Conservation (phyloP, 2,888 invertebrate species). For the Acanthosepion lycidas region DNA sequence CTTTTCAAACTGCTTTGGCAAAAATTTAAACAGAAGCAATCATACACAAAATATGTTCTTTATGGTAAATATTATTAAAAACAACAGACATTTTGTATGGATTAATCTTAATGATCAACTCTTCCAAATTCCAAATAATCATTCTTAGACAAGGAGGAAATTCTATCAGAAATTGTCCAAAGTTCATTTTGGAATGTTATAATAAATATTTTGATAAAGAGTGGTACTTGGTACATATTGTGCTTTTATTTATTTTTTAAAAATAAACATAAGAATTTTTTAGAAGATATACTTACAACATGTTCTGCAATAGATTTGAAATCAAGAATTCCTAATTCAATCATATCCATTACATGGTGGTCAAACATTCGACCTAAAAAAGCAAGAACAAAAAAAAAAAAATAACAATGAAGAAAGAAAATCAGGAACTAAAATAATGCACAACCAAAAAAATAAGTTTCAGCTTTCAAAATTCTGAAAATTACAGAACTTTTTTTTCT, state of each 20-base stretch:
- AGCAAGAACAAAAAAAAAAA: constrained; percentile 52
- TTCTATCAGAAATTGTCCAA: too few species aligned
- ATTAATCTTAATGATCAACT: too few species aligned
- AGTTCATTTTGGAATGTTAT: neutral
- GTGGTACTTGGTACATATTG: neutral
- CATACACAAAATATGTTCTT: neutral
- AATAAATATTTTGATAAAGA: neutral
- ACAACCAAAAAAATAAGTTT: too few species aligned
- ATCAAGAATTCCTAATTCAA: constrained; percentile 91
- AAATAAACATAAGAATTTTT: neutral
- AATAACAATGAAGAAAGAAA: neutral
- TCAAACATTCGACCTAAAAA: constrained; percentile 85
- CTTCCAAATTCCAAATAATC: too few species aligned
- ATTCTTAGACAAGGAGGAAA: too few species aligned
- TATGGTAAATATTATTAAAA: too few species aligned
- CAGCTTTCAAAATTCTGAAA: too few species aligned
- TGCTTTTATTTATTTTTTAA: too few species aligned
- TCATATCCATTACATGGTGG: constrained; percentile 93
- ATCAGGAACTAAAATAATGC: neutral
- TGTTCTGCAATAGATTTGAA: constrained; percentile 88
- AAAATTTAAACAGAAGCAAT: too few species aligned
- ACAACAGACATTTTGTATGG: too few species aligned
- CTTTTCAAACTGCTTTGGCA: too few species aligned
- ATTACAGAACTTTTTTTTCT: too few species aligned
- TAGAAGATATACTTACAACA: constrained; percentile 63